These are phyloP conservation scores for Tetragnatha versicolor DNA, from an alignment of 1,140 invertebrate species.

Conservation along the genomic window DNA sequence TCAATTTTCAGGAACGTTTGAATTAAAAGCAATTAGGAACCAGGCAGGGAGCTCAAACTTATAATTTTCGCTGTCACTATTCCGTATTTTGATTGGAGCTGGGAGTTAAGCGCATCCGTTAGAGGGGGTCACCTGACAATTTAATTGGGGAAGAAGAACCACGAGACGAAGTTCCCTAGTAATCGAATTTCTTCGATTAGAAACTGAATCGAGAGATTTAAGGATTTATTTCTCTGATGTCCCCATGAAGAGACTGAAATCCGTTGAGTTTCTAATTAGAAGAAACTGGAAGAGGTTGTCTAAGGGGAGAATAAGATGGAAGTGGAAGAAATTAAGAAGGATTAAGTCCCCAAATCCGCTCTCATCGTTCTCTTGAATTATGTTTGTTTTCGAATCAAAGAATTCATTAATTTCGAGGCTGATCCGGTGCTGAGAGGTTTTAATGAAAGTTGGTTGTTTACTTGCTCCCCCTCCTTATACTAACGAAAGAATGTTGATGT, in stretches of 20 bases:
- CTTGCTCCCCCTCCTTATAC: no score
- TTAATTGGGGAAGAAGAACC: not conserved
- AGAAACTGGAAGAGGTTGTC: no score
- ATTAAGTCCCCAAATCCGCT: no score
- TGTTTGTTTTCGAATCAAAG: no score
- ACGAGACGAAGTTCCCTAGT: not conserved
- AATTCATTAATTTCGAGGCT: no score
- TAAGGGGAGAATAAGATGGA: no score
- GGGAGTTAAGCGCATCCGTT: not conserved
- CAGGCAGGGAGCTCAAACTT: no score
- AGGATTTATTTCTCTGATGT: not conserved
- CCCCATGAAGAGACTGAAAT: not conserved
- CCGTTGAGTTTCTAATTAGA: not conserved
- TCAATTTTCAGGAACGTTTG: not conserved
- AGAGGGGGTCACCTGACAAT: not conserved
- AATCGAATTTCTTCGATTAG: not conserved
- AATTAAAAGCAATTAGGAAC: constrained; percentile 7
- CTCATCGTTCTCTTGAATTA: no score
- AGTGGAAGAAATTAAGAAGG: no score
- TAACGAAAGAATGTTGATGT: no score
- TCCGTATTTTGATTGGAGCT: not conserved
- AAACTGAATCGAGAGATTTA: not conserved
- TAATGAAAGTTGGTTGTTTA: no score
- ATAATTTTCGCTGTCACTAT: not conserved
- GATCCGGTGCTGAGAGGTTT: no score